These are phyloP conservation scores for Hystrix brachyura DNA, from an alignment of 2,113 vertebrate species.

Conservation along the genomic window DNA sequence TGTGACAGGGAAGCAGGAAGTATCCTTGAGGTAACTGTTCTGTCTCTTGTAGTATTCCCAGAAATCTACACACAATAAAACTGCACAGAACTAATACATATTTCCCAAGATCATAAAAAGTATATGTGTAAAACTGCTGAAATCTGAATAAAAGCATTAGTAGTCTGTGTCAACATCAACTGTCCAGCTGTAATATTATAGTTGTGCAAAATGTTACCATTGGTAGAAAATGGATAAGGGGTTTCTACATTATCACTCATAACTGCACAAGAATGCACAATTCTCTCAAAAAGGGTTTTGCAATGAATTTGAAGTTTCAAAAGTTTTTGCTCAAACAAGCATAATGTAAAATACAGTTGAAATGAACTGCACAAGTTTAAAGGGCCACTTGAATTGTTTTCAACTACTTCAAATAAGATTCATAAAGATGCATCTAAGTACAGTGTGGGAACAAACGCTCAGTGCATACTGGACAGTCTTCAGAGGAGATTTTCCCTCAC, in stretches of 20 bases:
- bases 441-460: background rate
- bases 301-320: background rate
- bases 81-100: background rate
- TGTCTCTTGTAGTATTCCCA: background rate
- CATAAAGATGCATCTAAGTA: background rate
- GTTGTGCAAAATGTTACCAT: background rate
- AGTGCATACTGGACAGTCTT: background rate
- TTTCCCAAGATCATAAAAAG: background rate
- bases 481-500: background rate
- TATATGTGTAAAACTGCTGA: background rate
- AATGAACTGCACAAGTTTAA: background rate
- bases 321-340: background rate
- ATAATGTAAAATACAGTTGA: constrained; percentile 1
- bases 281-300: background rate
- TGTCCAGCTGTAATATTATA: background rate
- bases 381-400: background rate
- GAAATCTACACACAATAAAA: background rate
- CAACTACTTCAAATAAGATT: background rate
- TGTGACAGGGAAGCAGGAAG: background rate
- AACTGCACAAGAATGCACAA: background rate
- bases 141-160: background rate
- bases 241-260: background rate
- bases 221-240: background rate
- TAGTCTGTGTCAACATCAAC: background rate
- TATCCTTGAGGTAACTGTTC: fast-evolving